Conservation (phyloP, 2,113 vertebrate species). For the Bufo bufo region DNA sequence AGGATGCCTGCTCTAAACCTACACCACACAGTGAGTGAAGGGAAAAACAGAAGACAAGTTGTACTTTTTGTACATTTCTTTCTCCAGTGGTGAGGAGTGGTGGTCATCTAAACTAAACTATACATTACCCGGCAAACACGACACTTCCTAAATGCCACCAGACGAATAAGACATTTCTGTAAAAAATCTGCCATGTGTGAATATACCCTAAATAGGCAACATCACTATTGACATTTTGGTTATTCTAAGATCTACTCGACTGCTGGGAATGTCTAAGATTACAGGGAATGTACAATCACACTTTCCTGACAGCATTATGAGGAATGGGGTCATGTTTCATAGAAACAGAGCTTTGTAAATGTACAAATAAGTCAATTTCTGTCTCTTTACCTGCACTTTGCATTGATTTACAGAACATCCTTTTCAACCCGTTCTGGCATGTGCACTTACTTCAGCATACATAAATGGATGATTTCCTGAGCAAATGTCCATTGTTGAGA, state of each 20-base stretch:
- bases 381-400: slow-evolving; percentile 37
- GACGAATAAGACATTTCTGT: too few relatives aligned
- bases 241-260: background rate
- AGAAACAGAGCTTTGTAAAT: background rate
- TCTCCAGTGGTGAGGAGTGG: background rate
- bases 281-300: slow-evolving; percentile 2
- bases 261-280: background rate
- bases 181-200: too few relatives aligned
- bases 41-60: background rate
- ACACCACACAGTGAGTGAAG: background rate
- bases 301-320: background rate
- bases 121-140: too few relatives aligned
- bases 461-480: slow-evolving; percentile 32
- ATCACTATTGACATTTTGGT: too few relatives aligned
- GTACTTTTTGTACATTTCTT: background rate
- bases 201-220: too few relatives aligned
- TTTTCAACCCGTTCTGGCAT: background rate
- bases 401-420: slow-evolving; percentile 22
- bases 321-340: slow-evolving; percentile 32
- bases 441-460: slow-evolving; percentile 26
- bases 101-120: too few relatives aligned
- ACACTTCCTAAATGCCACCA: too few relatives aligned
- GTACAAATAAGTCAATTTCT: slow-evolving; percentile 36
- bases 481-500: slow-evolving; percentile 28
- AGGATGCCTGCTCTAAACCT: too few relatives aligned